phyloP scores from a whole-genome alignment of 2,797 vertebrate species.

The Natrix natrix region DNA sequence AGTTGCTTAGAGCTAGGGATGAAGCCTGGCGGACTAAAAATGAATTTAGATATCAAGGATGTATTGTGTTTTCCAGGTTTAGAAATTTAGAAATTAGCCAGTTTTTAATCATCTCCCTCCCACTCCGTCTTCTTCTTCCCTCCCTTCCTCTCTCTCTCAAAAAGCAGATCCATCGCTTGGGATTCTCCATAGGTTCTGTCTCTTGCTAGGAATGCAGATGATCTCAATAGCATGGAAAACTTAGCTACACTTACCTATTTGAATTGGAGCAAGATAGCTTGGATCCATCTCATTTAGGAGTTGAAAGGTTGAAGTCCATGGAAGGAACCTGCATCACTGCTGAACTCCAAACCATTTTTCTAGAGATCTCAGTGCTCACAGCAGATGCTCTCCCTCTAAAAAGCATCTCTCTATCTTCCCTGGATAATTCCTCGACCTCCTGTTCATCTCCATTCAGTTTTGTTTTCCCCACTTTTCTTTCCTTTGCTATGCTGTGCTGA shows the following conservation, averaged over 20 bases:
- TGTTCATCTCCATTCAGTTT: background rate
- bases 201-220: background rate
- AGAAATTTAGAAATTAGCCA: background rate
- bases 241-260: background rate
- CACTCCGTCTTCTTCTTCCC: too few relatives aligned
- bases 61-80: background rate
- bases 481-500: background rate
- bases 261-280: background rate
- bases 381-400: background rate
- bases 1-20: background rate
- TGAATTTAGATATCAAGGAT: background rate
- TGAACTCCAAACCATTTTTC: background rate
- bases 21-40: background rate
- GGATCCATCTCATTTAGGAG: background rate
- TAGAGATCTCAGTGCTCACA: background rate
- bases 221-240: background rate
- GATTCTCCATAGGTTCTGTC: background rate
- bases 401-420: background rate
- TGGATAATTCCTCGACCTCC: background rate
- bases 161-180: background rate
- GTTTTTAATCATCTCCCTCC: background rate
- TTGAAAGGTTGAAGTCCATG: background rate
- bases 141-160: background rate
- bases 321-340: background rate
- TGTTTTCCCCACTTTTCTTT: background rate